These are phyloP conservation scores for Sinotaia quadrata DNA, from an alignment of 2,888 invertebrate genomes.

Conservation along the genomic window DNA sequence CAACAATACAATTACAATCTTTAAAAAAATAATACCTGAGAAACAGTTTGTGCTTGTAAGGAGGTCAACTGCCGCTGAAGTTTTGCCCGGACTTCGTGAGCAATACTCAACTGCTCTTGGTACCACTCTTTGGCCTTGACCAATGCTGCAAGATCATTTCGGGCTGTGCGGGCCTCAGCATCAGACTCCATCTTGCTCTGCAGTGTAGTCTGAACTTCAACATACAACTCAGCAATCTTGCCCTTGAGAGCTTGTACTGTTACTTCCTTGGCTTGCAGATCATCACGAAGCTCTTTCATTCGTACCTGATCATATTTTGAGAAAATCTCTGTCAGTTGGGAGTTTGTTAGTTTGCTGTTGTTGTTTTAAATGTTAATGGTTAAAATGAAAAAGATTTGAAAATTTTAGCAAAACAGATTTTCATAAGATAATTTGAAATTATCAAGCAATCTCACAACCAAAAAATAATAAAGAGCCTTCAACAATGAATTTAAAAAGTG, in stretches of 20 bases:
- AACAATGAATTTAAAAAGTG: too few species aligned
- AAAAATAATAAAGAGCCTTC: too few species aligned
- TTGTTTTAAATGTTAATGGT: too few species aligned
- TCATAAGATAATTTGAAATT: too few species aligned
- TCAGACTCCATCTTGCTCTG: constrained; percentile 71
- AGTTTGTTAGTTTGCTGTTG: too few species aligned
- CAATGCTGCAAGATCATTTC: constrained; percentile 69
- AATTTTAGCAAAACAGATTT: too few species aligned
- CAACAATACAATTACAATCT: background rate
- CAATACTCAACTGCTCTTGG: constrained; percentile 71
- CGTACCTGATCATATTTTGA: constrained; percentile 54
- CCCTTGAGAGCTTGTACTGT: constrained; percentile 72
- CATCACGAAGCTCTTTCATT: constrained; percentile 69
- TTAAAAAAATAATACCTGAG: constrained; percentile 18
- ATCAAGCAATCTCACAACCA: too few species aligned
- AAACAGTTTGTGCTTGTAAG: constrained; percentile 62
- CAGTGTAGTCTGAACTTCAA: constrained; percentile 71
- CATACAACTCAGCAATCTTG: constrained; percentile 74
- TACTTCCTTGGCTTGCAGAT: constrained; percentile 70
- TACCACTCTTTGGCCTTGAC: constrained; percentile 73
- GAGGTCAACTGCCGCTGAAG: constrained; percentile 71
- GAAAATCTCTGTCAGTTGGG: too few species aligned
- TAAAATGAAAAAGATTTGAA: too few species aligned
- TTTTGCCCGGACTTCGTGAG: constrained; percentile 69
- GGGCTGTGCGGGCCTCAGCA: constrained; percentile 67